Evolutionary conservation across 2,888 invertebrate genomes (phyloP), one percentile per base, ranked within the genome.

Genomic region (Theretra japonica): DNA sequence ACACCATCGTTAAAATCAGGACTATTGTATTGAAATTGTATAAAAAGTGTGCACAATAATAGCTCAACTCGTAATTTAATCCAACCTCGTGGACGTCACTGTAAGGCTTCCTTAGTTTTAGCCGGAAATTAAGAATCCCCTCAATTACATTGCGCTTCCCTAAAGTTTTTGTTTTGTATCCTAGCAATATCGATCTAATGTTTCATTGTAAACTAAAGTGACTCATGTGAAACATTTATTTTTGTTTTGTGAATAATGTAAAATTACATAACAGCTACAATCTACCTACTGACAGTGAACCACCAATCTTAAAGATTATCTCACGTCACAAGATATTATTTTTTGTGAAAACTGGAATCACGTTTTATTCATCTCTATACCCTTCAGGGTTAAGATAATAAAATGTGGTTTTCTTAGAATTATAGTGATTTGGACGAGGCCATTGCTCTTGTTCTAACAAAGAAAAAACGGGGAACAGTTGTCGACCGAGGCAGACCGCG

Each of bases 51-150:
- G 8, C n/a, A 56, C 56, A n/a, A 19, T 28, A 56, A 15, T 7
- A 21, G 4, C 28, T 73, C 73, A 76, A 62, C 8, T 41, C 75
- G 79, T 80, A 84, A 85, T 73, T 70, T 69, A 77, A 84, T 82
- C 80, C 79, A 71, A 65, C 48, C 74, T 75, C 75, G 56, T 62
- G 21, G 21, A 28, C 77, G 79, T 81, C 79, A 79, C 79, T 80
- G 82, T 82, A 80, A 79, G 85, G 87, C 88, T 91, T 92, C 89
- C 85, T 84, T 81, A 81, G 78, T 79, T 85, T 82, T 82, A 87
- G 83, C 88, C 90, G 93, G 93, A 93, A 88, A 90, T 90, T 86
- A 89, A 84, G 87, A 88, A 88, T 86, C 90, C 92, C 89, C 87
- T 86, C 84, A 82, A 82, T 77, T 82, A 79, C 79, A 78, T 76